phyloP scores from a whole-genome alignment of 2,113 vertebrate species.

The Sceloporus tristichus region DNA sequence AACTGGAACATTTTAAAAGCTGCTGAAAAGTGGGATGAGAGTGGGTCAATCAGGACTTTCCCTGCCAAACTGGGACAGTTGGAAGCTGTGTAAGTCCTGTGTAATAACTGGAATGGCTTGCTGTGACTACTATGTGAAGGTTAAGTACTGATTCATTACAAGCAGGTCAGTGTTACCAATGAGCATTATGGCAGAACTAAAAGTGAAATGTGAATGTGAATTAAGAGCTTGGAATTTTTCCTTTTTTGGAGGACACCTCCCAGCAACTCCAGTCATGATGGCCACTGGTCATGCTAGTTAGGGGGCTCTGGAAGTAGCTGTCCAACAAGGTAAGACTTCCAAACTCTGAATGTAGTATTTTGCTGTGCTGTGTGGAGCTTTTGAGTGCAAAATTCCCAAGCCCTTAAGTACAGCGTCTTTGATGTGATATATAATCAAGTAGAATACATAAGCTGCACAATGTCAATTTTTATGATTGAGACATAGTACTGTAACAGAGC shows the following conservation, averaged over 20 bases:
- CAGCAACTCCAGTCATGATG: too few relatives aligned
- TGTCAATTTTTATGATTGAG: background rate
- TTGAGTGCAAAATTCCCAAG: background rate
- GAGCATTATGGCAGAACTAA: background rate
- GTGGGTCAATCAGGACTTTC: too few relatives aligned
- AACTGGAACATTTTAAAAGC: too few relatives aligned
- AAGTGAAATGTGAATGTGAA: background rate
- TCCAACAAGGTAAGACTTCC: too few relatives aligned
- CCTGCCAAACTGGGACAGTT: too few relatives aligned
- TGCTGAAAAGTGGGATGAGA: too few relatives aligned
- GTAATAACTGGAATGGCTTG: background rate
- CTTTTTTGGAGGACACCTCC: background rate
- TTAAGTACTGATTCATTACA: conserved; percentile 4
- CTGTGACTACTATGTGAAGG: background rate
- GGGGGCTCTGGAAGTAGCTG: too few relatives aligned
- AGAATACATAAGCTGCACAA: background rate
- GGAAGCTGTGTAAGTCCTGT: too few relatives aligned
- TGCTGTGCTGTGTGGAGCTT: background rate
- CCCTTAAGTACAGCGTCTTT: background rate
- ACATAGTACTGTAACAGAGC: background rate
- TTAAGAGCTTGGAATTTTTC: background rate
- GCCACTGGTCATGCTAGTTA: too few relatives aligned
- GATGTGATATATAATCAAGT: background rate
- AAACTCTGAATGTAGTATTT: background rate
- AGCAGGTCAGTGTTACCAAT: background rate